Evolutionary conservation across 2,113 vertebrate genomes (phyloP).

Genomic region (Psephotus haematonotus): DNA sequence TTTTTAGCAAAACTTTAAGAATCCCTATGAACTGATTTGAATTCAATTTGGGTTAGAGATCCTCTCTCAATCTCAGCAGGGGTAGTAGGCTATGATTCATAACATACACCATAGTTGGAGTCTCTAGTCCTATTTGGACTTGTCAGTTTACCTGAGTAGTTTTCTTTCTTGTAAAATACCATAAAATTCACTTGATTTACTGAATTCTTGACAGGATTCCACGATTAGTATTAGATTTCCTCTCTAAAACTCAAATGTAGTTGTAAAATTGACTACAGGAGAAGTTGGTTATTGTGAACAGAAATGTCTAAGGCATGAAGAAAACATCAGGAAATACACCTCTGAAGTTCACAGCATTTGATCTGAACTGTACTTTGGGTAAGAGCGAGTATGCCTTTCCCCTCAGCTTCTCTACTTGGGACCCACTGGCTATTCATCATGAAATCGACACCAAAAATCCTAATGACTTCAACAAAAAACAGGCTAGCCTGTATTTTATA

Average conservation of each 20-base stretch:
- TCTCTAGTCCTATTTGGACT: slow-evolving; percentile 24
- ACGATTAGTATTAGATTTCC: slow-evolving; percentile 33
- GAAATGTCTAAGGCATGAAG: not conserved
- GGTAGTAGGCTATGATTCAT: slow-evolving; percentile 10
- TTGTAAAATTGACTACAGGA: slow-evolving; percentile 29
- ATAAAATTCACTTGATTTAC: slow-evolving; percentile 25
- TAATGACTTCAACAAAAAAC: not conserved
- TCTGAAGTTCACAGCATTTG: not conserved
- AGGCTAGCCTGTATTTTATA: not conserved
- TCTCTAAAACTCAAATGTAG: slow-evolving; percentile 26
- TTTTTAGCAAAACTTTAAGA: slow-evolving; percentile 51
- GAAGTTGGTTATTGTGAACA: slow-evolving; percentile 21
- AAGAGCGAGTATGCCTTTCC: not conserved
- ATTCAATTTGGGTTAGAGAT: slow-evolving; percentile 54
- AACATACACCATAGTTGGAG: not conserved
- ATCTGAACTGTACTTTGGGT: not conserved
- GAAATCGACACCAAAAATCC: not conserved
- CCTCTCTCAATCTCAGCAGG: slow-evolving; percentile 33
- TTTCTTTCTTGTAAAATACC: slow-evolving; percentile 26
- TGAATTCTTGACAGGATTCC: slow-evolving; percentile 21
- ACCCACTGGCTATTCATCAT: not conserved
- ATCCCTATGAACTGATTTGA: slow-evolving; percentile 60
- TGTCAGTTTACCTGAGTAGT: slow-evolving; percentile 27
- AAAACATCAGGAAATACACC: not conserved
- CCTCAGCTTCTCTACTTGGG: not conserved